Percentiles rank a stretch among this genome's conserved stretches.
Conservation (phyloP, 1,140 invertebrate species). For the Nylanderia fulva region DNA sequence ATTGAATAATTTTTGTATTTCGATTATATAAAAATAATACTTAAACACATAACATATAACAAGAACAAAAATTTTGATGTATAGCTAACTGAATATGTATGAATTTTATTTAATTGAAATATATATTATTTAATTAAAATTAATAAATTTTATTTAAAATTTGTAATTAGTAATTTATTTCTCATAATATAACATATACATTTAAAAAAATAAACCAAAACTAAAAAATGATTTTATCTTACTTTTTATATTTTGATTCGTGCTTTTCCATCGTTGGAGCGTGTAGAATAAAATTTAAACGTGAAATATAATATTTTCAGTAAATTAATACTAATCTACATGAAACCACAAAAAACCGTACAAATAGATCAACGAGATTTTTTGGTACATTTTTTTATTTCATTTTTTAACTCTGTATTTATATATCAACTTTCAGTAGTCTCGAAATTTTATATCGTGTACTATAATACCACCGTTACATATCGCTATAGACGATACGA, state of each 20-base stretch:
- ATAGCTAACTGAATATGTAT: no score
- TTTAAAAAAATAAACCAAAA: not conserved
- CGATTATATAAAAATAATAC: no score
- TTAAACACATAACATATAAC: not conserved
- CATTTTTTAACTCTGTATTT: not conserved
- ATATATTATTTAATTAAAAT: not conserved
- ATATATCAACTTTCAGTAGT: conserved; percentile 21
- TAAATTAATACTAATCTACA: conserved; percentile 28
- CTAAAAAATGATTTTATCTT: not conserved
- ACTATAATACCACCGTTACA: conserved; percentile 1
- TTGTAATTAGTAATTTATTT: not conserved
- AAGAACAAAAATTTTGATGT: no score
- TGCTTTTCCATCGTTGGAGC: not conserved
- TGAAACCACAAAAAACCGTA: not conserved
- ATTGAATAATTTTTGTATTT: not conserved
- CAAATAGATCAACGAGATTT: not conserved
- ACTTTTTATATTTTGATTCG: not conserved
- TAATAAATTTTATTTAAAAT: not conserved
- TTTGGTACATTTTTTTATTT: conserved; percentile 26
- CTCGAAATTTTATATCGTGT: conserved; percentile 9
- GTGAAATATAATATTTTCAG: not conserved
- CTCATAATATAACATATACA: not conserved
- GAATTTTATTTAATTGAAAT: no score
- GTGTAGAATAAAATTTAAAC: not conserved
- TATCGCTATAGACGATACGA: not conserved